phyloP scores from a whole-genome alignment of 2,888 invertebrate genomes.

The Rhimphoctona megacephalus region DNA sequence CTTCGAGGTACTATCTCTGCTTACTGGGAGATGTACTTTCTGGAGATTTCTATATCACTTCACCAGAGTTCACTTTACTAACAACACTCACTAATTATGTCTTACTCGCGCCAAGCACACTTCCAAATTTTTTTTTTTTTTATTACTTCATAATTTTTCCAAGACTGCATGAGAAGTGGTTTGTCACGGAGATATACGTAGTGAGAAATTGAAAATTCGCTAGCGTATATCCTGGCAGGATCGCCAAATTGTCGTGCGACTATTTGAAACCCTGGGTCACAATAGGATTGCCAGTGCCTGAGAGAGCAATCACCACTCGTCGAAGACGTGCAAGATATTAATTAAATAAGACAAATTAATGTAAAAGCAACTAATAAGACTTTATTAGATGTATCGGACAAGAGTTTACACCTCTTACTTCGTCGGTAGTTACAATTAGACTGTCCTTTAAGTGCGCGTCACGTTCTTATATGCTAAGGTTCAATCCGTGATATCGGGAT shows the following conservation, averaged over 20 bases:
- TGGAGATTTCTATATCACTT: not conserved
- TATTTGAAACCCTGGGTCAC: no score
- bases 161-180: not conserved
- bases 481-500: no score
- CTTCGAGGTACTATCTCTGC: slow-evolving; percentile 22
- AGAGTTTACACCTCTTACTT: no score
- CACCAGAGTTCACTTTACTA: slow-evolving; percentile 35
- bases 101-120: not conserved
- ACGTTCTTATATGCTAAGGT: no score
- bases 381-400: no score
- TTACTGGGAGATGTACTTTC: slow-evolving; percentile 13
- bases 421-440: no score
- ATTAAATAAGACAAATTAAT: no score
- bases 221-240: slow-evolving; percentile 42
- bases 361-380: no score
- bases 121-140: not conserved
- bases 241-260: not conserved
- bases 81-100: slow-evolving; percentile 14
- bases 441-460: no score
- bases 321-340: no score
- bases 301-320: no score
- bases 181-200: slow-evolving; percentile 50
- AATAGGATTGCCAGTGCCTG: no score
- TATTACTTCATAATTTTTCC: not conserved
- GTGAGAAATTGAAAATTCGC: slow-evolving; percentile 41